These are phyloP conservation scores for Simalia tracyae DNA, from an alignment of 2,797 vertebrate species.

Conservation along the genomic window DNA sequence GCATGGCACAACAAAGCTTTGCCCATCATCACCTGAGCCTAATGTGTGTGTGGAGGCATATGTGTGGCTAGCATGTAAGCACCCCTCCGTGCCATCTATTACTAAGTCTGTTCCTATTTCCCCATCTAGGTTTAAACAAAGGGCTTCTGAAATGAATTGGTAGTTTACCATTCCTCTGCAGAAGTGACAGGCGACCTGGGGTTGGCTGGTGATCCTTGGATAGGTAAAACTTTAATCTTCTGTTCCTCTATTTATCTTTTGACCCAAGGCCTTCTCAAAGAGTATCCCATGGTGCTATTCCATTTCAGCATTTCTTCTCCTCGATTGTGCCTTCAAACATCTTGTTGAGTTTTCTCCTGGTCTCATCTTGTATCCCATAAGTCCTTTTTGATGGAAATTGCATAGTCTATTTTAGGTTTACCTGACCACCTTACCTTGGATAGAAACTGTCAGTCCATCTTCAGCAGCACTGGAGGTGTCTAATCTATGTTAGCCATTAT, in stretches of 20 bases:
- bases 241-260: background rate
- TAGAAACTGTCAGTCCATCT: too few relatives aligned
- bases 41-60: background rate
- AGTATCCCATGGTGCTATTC: background rate
- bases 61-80: background rate
- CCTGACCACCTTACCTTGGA: too few relatives aligned
- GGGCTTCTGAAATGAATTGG: background rate
- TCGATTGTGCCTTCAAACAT: background rate
- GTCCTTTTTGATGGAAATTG: too few relatives aligned
- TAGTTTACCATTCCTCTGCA: background rate
- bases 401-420: too few relatives aligned
- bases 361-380: too few relatives aligned
- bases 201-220: background rate
- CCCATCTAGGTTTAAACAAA: background rate
- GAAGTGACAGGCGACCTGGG: background rate
- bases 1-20: background rate
- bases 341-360: background rate
- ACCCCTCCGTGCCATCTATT: background rate
- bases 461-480: too few relatives aligned
- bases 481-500: too few relatives aligned
- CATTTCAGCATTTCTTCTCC: background rate
- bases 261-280: background rate
- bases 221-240: background rate
- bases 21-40: background rate
- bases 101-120: background rate